Conservation (phyloP, 2,113 vertebrate genomes). For the Platichthys flesus region DNA sequence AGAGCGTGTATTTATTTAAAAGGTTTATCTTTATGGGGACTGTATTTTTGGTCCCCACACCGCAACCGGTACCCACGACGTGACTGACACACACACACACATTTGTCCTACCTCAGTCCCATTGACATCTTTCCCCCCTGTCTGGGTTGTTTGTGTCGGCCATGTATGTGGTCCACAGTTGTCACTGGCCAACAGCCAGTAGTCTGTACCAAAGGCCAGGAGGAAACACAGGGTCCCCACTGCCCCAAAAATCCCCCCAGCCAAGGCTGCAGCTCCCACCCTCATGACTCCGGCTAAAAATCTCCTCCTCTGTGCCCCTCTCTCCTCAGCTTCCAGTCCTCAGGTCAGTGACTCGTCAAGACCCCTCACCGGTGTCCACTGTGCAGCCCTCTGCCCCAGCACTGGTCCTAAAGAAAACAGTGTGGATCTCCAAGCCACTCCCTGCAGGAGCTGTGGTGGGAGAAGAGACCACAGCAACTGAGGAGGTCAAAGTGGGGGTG, state of each 20-base stretch:
- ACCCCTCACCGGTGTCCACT: slow-evolving; percentile 28
- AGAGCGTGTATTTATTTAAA: no score
- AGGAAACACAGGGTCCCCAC: slow-evolving; percentile 86
- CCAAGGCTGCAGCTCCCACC: slow-evolving; percentile 80
- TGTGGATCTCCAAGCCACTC: slow-evolving; percentile 54
- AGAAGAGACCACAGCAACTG: slow-evolving; percentile 34
- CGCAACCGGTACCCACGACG: no score
- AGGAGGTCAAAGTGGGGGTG: slow-evolving; percentile 25
- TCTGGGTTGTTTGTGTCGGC: slow-evolving; percentile 20
- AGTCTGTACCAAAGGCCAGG: slow-evolving; percentile 87
- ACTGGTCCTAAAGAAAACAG: slow-evolving; percentile 29
- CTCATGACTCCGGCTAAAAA: slow-evolving; percentile 81
- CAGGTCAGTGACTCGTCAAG: slow-evolving; percentile 15
- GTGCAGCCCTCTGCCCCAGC: slow-evolving; percentile 16
- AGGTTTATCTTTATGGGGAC: no score
- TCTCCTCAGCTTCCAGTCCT: slow-evolving; percentile 7
- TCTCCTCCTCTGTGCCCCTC: not conserved
- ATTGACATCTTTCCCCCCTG: slow-evolving; percentile 45
- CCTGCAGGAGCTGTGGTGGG: slow-evolving; percentile 32
- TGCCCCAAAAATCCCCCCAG: slow-evolving; percentile 83
- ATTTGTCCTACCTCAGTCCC: slow-evolving; percentile 69
- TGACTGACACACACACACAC: not conserved
- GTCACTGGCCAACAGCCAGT: slow-evolving; percentile 89
- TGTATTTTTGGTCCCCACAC: no score
- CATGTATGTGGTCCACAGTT: slow-evolving; percentile 74